A percentile compares a stretch with the other conserved stretches of the same genome.
phyloP scores from a whole-genome alignment of 2,888 invertebrate genomes.

The Elmis aenea region DNA sequence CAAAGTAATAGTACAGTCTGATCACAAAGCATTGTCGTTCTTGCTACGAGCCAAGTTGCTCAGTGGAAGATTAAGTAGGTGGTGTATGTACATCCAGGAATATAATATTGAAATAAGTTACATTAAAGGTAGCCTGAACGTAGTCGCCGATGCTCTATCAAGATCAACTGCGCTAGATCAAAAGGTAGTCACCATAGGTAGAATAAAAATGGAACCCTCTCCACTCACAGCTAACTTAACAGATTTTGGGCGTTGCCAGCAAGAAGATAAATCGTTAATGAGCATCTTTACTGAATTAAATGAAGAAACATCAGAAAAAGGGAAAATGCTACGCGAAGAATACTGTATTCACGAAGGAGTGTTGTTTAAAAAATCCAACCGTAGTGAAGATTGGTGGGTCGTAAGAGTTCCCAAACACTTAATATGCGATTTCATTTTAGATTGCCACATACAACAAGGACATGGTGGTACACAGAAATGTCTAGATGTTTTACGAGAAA shows the following conservation, averaged over 20 bases:
- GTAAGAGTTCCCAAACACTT: slow-evolving; percentile 3
- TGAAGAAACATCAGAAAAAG: not conserved
- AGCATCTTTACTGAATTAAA: slow-evolving; percentile 1
- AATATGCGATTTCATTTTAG: slow-evolving; percentile 1
- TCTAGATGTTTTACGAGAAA: not conserved
- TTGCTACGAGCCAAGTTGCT: slow-evolving; percentile 4
- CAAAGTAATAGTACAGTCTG: slow-evolving; percentile 2
- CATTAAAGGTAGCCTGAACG: slow-evolving; percentile 6
- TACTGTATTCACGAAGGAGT: not conserved
- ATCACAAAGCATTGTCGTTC: slow-evolving; percentile 4
- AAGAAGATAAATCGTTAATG: not conserved
- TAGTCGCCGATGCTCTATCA: slow-evolving; percentile 8
- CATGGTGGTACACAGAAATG: slow-evolving; percentile 14
- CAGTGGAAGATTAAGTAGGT: slow-evolving; percentile 6
- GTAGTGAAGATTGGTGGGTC: not conserved
- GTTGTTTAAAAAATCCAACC: not conserved
- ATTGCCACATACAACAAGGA: slow-evolving; percentile 8
- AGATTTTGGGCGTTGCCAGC: not conserved
- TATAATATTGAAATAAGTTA: slow-evolving; percentile 6
- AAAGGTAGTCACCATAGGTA: no score
- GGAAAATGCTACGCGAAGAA: not conserved
- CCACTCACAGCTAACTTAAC: no score
- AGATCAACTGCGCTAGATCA: no score
- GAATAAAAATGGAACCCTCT: no score
- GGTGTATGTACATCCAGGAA: slow-evolving; percentile 6